Conservation (phyloP, 2,797 vertebrate genomes). For the Bradypodion pumilum region DNA sequence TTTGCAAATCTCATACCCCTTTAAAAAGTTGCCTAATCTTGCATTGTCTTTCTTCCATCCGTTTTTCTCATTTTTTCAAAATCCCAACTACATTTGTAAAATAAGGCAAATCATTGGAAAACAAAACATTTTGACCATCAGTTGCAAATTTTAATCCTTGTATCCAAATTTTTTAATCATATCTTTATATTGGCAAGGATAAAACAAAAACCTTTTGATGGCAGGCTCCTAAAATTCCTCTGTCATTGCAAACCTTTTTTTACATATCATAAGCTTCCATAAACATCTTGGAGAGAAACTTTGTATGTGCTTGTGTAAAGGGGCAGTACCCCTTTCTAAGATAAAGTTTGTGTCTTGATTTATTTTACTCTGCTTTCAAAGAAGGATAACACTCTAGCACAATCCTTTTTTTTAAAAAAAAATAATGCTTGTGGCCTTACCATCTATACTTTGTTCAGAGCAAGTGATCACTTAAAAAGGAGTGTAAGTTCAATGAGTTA, state of each 20-base stretch:
- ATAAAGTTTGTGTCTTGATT: not conserved
- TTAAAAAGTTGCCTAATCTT: constrained; percentile 45
- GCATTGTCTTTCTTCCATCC: constrained; percentile 42
- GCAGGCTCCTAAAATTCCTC: not conserved
- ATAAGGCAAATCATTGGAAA: constrained; percentile 50
- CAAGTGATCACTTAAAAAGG: constrained; percentile 38
- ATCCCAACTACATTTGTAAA: constrained; percentile 38
- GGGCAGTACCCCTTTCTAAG: constrained; percentile 8
- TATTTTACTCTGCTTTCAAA: constrained; percentile 52
- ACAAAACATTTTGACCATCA: constrained; percentile 31
- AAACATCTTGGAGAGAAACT: not conserved
- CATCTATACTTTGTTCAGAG: constrained; percentile 46
- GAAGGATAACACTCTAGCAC: constrained; percentile 34
- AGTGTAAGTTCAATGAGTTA: not conserved
- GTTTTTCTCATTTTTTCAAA: constrained; percentile 2
- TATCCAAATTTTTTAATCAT: constrained; percentile 12
- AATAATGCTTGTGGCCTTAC: constrained; percentile 51
- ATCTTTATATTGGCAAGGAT: constrained; percentile 22
- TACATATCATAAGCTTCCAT: not conserved
- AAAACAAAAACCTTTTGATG: constrained; percentile 26
- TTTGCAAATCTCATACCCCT: constrained; percentile 30
- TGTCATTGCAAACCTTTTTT: constrained; percentile 2
- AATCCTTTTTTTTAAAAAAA: constrained; percentile 39
- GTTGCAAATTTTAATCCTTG: constrained; percentile 43
- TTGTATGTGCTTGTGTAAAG: constrained; percentile 1